Evolutionary conservation across 2,888 invertebrate genomes (phyloP).

Genomic region (Creontiades dilutus): DNA sequence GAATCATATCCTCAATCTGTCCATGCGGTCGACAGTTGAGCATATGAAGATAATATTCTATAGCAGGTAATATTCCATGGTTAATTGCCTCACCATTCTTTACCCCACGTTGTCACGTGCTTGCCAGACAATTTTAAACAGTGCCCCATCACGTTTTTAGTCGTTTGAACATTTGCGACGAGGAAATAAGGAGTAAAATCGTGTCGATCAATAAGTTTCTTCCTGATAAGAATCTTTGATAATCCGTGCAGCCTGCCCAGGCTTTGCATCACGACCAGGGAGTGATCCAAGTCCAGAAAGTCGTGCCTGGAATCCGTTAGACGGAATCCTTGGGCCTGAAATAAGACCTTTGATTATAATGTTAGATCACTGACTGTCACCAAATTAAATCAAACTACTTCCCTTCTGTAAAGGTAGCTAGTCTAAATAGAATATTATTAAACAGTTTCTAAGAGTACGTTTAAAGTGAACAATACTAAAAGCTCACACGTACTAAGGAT

Average conservation of each 20-base stretch:
- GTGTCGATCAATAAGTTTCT: constrained; percentile 14
- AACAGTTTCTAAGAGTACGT: no score
- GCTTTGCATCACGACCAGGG: constrained; percentile 54
- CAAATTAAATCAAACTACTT: no score
- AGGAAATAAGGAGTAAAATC: constrained; percentile 14
- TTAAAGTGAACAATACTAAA: no score
- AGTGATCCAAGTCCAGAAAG: constrained; percentile 62
- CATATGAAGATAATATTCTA: no score
- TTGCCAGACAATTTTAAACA: constrained; percentile 45
- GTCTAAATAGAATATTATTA: no score
- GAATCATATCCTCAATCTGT: no score
- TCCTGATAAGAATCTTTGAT: constrained; percentile 57
- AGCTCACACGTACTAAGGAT: no score
- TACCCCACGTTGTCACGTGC: constrained; percentile 43
- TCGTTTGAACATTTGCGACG: not conserved
- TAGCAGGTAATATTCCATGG: not conserved
- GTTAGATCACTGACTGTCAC: not conserved
- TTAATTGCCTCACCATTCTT: constrained; percentile 42
- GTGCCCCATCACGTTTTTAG: constrained; percentile 46
- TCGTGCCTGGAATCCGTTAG: constrained; percentile 55
- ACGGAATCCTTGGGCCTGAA: constrained; percentile 43
- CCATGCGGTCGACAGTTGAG: no score
- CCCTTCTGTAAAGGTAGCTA: no score
- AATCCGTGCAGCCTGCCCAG: constrained; percentile 62
- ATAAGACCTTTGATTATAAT: not conserved